Evolutionary conservation across 2,888 invertebrate species (phyloP).

Genomic region (Anorthoa munda): DNA sequence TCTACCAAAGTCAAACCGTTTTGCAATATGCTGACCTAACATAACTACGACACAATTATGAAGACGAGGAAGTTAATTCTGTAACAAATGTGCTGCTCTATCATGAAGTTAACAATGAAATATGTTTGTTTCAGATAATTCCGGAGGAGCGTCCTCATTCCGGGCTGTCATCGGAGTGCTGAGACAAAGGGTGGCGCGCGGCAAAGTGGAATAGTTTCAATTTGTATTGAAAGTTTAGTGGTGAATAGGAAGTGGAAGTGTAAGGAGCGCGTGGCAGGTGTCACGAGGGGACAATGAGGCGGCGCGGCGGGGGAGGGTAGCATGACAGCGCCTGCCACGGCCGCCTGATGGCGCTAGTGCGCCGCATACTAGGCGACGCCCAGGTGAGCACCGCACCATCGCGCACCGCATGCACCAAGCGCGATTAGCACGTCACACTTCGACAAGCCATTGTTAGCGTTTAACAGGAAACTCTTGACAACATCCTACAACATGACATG

Average conservation of each 20-base stretch:
- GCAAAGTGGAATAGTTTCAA: slow-evolving; percentile 80
- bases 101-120: slow-evolving; percentile 64
- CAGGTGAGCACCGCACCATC: slow-evolving; percentile 90
- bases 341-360: slow-evolving; percentile 96
- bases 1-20: neutral
- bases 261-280: slow-evolving; percentile 76
- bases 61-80: slow-evolving; percentile 48
- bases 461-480: slow-evolving; percentile 63
- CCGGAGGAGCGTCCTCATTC: slow-evolving; percentile 66
- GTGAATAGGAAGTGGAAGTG: slow-evolving; percentile 68
- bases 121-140: slow-evolving; percentile 81
- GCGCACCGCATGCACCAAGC: slow-evolving; percentile 25
- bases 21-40: slow-evolving; percentile 29
- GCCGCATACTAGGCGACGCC: slow-evolving; percentile 96
- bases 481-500: slow-evolving; percentile 63
- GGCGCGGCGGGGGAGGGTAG: slow-evolving; percentile 86
- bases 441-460: slow-evolving; percentile 65
- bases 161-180: slow-evolving; percentile 62
- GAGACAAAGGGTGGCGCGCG: slow-evolving; percentile 68
- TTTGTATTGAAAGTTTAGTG: slow-evolving; percentile 76
- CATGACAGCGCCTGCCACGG: slow-evolving; percentile 91
- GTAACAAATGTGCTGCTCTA: slow-evolving; percentile 45
- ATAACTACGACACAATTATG: slow-evolving; percentile 32
- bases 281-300: slow-evolving; percentile 78
- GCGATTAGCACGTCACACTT: slow-evolving; percentile 69